Evolutionary conservation across 1,140 invertebrate species (phyloP).

Genomic region (Ostrea edulis): DNA sequence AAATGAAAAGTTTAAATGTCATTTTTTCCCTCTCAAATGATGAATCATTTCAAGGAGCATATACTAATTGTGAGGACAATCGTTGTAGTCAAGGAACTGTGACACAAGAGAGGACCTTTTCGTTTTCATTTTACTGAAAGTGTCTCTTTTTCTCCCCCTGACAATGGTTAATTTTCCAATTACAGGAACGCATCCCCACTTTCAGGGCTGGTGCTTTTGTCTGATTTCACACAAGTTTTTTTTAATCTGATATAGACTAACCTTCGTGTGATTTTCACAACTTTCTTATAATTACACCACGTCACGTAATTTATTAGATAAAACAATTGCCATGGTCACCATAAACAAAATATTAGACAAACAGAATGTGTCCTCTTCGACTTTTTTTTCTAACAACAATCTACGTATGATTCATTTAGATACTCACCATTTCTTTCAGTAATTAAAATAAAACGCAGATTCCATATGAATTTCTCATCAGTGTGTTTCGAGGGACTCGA

Average conservation of each 20-base stretch:
- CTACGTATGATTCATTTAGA: background rate
- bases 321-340: slow-evolving; percentile 11
- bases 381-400: background rate
- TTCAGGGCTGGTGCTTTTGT: background rate
- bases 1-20: background rate
- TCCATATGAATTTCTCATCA: background rate
- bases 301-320: slow-evolving; percentile 9
- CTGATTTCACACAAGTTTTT: background rate
- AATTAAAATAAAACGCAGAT: background rate
- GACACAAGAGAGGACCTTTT: background rate
- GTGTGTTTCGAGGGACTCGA: background rate
- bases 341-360: slow-evolving; percentile 3
- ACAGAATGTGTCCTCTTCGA: background rate
- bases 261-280: slow-evolving; percentile 30
- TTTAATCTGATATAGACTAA: background rate
- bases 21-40: background rate
- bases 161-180: slow-evolving; percentile 36
- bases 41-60: background rate
- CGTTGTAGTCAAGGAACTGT: background rate
- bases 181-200: background rate
- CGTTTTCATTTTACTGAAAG: slow-evolving; percentile 26
- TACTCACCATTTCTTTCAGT: background rate
- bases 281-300: background rate
- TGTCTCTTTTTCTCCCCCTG: background rate
- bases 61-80: background rate